Percentiles rank a stretch among this genome's conserved stretches.
Evolutionary conservation across 2,888 invertebrate species (phyloP).

Genomic region (Sphaerophoria rueppellii): DNA sequence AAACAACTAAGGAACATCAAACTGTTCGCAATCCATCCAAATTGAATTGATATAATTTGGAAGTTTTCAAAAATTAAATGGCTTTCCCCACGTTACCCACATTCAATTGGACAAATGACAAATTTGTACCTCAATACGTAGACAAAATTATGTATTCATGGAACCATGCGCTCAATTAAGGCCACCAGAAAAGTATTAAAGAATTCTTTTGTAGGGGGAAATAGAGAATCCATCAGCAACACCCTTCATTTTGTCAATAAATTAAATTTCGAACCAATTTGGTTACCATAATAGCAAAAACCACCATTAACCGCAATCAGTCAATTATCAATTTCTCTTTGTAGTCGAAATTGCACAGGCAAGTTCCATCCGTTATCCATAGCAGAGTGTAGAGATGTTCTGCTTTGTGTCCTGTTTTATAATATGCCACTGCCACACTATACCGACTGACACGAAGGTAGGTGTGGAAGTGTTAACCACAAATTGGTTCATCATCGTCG

Average conservation of each 20-base stretch:
- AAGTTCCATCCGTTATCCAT: neutral
- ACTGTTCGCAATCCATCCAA: neutral
- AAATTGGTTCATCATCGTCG: slow-evolving; percentile 65
- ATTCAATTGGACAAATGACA: slow-evolving; percentile 11
- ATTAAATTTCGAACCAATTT: slow-evolving; percentile 72
- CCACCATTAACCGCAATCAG: slow-evolving; percentile 72
- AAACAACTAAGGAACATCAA: neutral
- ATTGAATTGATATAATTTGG: neutral
- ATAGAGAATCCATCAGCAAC: slow-evolving; percentile 16
- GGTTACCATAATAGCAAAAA: slow-evolving; percentile 69
- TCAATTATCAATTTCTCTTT: slow-evolving; percentile 72
- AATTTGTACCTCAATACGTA: neutral
- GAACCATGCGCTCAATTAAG: slow-evolving; percentile 23
- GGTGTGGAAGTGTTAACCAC: slow-evolving; percentile 65
- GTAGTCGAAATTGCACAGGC: slow-evolving; percentile 23
- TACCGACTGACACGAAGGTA: slow-evolving; percentile 23
- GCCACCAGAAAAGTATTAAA: neutral
- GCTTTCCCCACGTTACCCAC: neutral
- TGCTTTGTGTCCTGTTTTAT: slow-evolving; percentile 9
- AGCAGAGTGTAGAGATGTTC: neutral
- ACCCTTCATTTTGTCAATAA: slow-evolving; percentile 66
- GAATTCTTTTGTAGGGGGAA: neutral
- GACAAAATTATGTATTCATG: slow-evolving; percentile 16
- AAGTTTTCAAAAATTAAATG: neutral
- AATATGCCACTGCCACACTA: neutral